Conservation (phyloP, 2,888 invertebrate genomes). For the Cephus pulcher region DNA sequence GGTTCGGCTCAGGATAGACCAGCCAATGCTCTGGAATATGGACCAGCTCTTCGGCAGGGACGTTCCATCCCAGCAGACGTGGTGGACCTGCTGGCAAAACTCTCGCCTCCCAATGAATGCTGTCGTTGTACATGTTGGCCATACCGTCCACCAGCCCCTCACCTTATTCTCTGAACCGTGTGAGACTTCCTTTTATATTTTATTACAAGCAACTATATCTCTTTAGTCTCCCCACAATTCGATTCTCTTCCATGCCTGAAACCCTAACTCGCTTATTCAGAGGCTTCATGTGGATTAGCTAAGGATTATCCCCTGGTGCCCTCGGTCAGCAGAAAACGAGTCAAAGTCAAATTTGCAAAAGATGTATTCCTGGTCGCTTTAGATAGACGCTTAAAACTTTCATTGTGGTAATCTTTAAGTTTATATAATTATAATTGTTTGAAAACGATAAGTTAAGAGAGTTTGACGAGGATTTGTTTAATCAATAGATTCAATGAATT, state of each 20-base stretch:
- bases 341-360: constrained; percentile 50
- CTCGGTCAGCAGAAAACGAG: constrained; percentile 52
- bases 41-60: constrained; percentile 80
- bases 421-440: too few species aligned
- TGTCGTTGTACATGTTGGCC: constrained; percentile 56
- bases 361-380: background rate
- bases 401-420: too few species aligned
- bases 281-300: constrained; percentile 57
- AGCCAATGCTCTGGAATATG: constrained; percentile 83
- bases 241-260: constrained; percentile 31
- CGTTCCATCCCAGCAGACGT: constrained; percentile 79
- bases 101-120: constrained; percentile 59
- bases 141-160: constrained; percentile 56
- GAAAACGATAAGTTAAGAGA: too few species aligned
- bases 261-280: constrained; percentile 41
- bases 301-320: constrained; percentile 55
- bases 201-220: constrained; percentile 22
- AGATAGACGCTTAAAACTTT: background rate
- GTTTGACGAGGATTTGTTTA: background rate
- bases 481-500: background rate
- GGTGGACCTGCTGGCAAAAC: constrained; percentile 58
- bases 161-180: constrained; percentile 32
- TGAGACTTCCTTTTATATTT: constrained; percentile 44
- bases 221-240: constrained; percentile 26
- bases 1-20: constrained; percentile 82